Percentiles rank a stretch among this genome's conserved stretches.
phyloP scores from a whole-genome alignment of 2,888 invertebrate genomes.

The Mimumesa dahlbomi region DNA sequence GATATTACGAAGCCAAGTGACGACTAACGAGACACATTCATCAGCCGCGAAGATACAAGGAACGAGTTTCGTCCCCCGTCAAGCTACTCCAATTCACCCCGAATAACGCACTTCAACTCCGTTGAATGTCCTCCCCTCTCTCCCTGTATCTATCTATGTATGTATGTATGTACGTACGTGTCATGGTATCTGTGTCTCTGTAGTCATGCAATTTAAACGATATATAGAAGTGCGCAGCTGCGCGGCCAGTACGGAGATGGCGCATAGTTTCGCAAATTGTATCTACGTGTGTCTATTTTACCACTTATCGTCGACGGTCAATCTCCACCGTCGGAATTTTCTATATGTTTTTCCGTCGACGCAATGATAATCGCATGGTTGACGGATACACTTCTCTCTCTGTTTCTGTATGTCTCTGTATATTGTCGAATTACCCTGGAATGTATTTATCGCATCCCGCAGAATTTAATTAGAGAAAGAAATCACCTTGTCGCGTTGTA shows the following conservation, averaged over 20 bases:
- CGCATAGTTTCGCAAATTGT: conserved; percentile 53
- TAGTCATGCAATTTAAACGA: conserved; percentile 55
- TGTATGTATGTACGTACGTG: neutral
- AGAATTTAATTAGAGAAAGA: conserved; percentile 26
- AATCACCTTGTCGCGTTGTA: too few species aligned
- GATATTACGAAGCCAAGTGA: conserved; percentile 63
- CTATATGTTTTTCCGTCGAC: neutral
- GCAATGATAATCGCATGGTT: too few species aligned
- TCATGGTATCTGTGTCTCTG: conserved; percentile 13
- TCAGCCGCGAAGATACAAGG: conserved; percentile 64
- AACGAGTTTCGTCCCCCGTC: conserved; percentile 56
- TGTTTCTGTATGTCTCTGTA: too few species aligned
- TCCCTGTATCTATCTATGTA: neutral
- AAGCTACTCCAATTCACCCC: conserved; percentile 61
- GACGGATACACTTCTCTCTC: conserved; percentile 25
- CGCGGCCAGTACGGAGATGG: conserved; percentile 26
- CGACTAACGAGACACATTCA: conserved; percentile 71
- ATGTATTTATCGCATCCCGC: conserved; percentile 13
- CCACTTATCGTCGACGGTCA: conserved; percentile 55
- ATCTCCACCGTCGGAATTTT: conserved; percentile 45
- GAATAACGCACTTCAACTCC: conserved; percentile 62
- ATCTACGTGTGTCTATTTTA: conserved; percentile 53
- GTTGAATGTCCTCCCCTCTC: conserved; percentile 3
- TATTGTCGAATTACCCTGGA: conserved; percentile 14
- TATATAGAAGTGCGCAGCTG: conserved; percentile 48